Evolutionary conservation across 2,113 vertebrate genomes (phyloP), one percentile per base, ranked within the genome.

Genomic region (Argyrosomus japonicus): DNA sequence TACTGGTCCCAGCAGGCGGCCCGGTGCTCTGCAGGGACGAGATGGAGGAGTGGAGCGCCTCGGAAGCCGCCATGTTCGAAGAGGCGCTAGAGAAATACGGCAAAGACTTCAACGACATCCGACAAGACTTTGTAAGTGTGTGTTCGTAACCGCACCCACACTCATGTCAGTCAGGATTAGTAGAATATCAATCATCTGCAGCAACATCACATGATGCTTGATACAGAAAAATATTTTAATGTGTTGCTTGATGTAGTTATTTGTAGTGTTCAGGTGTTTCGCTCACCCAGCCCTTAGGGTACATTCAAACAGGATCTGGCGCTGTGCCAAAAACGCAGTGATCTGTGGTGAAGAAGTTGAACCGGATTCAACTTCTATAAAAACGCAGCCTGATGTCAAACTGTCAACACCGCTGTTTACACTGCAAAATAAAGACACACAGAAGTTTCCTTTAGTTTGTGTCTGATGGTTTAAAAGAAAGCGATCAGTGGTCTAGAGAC

Each of bases 21-120:
- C 98, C 98, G 1, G 97, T 99, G 79, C 93, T 99, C 53, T 99
- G 98, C 88, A 95, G 98, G 92, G 98, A 99, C 72, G 98, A 99
- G 94, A 99, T 99, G 98, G 98, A 99, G 89, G 98, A 99, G 92
- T 99, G 98, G 98, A 99, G 98, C 13, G 97, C 98, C 32, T 99
- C 98, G 6, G 98, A 99, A 93, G 98, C 98, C 4, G 97, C 96
- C 94, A 96, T 99, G 92, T 99, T 99, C 79, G 98, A 99, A 91
- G 98, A 99, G 87, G 98, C 98, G 1, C 85, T 99, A 91, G 98
- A 99, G 91, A 99, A 99, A 92, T 99, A 99, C 48, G 98, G 98
- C 87, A 99, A 99, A 94, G 98, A 99, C 95, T 99, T 99, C 95
- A 99, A 97, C 57, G 98, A 99, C 89, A 99, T 99, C 91, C 97